A percentile compares a stretch with the other conserved stretches of the same genome.
Evolutionary conservation across 2,797 vertebrate genomes (phyloP).

Genomic region (Psittacula derbiana): DNA sequence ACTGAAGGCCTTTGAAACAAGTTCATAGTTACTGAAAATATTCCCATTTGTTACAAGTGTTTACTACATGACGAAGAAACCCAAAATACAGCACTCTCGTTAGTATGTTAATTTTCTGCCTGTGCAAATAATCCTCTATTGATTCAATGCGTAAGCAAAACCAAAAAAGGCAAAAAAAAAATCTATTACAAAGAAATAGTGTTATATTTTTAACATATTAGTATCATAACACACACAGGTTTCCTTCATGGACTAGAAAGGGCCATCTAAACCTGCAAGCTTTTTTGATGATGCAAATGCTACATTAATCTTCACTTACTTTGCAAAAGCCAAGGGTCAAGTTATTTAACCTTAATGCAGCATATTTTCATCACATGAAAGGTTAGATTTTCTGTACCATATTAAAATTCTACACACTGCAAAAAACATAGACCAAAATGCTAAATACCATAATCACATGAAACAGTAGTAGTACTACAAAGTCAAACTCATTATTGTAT

Average conservation of each 20-base stretch:
- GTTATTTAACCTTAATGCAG: not conserved
- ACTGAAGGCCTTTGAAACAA: not conserved
- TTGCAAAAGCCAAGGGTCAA: not conserved
- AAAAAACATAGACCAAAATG: not conserved
- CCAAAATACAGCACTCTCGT: not conserved
- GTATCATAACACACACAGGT: not conserved
- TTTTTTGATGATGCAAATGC: not conserved
- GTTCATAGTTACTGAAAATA: constrained; percentile 5
- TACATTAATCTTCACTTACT: not conserved
- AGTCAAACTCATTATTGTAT: constrained; percentile 16
- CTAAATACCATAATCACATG: not conserved
- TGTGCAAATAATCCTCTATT: not conserved
- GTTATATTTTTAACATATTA: not conserved
- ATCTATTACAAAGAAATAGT: not conserved
- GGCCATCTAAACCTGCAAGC: not conserved
- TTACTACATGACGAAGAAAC: not conserved
- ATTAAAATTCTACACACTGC: not conserved
- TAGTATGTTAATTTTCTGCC: constrained; percentile 31
- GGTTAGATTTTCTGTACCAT: not conserved
- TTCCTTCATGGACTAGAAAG: not conserved
- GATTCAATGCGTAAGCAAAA: not conserved
- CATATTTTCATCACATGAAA: not conserved
- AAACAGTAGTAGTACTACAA: constrained; percentile 28
- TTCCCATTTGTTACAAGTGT: constrained; percentile 1
- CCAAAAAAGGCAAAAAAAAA: not conserved